A percentile compares a stretch with the other conserved stretches of the same genome.
These are phyloP conservation scores for Psylliodes chrysocephalus DNA, from an alignment of 2,888 invertebrate genomes.

Conservation along the genomic window DNA sequence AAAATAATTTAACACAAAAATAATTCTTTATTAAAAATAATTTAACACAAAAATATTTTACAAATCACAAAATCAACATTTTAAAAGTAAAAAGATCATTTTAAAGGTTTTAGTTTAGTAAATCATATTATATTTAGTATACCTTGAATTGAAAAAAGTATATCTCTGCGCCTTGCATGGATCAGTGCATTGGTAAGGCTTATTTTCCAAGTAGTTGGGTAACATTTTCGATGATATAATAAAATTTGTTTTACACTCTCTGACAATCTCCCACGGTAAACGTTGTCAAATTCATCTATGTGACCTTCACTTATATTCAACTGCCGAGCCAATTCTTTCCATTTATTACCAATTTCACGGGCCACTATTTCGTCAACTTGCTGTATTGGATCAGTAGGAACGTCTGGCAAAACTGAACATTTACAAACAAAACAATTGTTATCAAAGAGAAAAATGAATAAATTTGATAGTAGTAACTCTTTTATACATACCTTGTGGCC, in stretches of 20 bases:
- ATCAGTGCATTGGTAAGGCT: background rate
- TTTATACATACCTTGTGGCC: too few species aligned
- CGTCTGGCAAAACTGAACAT: background rate
- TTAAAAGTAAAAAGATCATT: too few species aligned
- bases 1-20: too few species aligned
- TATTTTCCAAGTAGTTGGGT: constrained; percentile 2
- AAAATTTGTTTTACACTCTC: constrained; percentile 19
- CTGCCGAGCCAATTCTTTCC: constrained; percentile 13
- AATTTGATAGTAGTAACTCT: too few species aligned
- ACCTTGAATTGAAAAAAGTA: background rate
- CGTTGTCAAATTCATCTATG: constrained; percentile 2
- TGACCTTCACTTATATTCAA: constrained; percentile 13
- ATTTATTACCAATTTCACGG: constrained; percentile 20
- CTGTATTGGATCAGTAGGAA: constrained; percentile 10
- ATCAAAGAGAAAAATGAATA: too few species aligned
- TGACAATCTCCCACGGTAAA: background rate
- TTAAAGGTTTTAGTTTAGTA: too few species aligned
- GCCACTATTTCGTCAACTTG: constrained; percentile 8
- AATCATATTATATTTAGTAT: constrained; percentile 6
- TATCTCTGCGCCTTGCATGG: constrained; percentile 14
- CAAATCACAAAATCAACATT: too few species aligned
- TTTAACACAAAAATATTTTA: too few species aligned
- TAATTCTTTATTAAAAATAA: too few species aligned
- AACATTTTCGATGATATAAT: background rate
- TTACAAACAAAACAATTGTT: background rate